Evolutionary conservation across 2,113 vertebrate species (phyloP), one percentile per base, ranked within the genome.

Genomic region (Danionella cerebrum): DNA sequence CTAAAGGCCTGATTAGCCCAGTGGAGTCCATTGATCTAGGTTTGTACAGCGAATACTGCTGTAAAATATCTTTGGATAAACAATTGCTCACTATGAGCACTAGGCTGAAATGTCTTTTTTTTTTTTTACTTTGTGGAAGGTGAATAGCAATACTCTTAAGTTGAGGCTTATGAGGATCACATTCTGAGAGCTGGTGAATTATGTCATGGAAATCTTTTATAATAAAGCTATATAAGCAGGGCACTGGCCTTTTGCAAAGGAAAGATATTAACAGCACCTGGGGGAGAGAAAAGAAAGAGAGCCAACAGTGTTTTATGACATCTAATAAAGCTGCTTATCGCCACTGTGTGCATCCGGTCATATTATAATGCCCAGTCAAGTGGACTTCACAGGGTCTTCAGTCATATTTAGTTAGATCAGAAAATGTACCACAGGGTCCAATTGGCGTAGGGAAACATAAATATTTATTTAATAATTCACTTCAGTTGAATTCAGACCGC

Each of bases 231-330:
- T 80, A 80, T 67, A 76, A 71, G 52, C 58, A 69, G 76, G 77
- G 73, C 65, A 63, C 71, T 78, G 73, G 79, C 53, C 75, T 74
- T 72, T 75, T 72, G 69, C 27, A 50, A 65, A 65, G 53, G 21
- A 35, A 64, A 72, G 78, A 80, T 84, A 80, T 84, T 84, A 85
- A 86, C 75, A 79, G 69, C 19, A 29, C 82, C 78, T 80, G 71
- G 73, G 84, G 80, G 79, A 38, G 21, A 65, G 45, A 62, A 79
- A n/a, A n/a, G 78, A 82, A 78, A 71, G 74, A 83, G 69, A 62
- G 73, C 59, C 77, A 75, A 72, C 76, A 80, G 76, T 78, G 65
- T 79, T 73, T 74, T 73, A 76, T 83, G 80, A 77, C 79, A 80
- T 74, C 78, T 82, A 79, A 87, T 85, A 84, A 85, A 85, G 55